These are phyloP conservation scores for Pterocles gutturalis DNA, from an alignment of 2,113 vertebrate species.

Conservation along the genomic window DNA sequence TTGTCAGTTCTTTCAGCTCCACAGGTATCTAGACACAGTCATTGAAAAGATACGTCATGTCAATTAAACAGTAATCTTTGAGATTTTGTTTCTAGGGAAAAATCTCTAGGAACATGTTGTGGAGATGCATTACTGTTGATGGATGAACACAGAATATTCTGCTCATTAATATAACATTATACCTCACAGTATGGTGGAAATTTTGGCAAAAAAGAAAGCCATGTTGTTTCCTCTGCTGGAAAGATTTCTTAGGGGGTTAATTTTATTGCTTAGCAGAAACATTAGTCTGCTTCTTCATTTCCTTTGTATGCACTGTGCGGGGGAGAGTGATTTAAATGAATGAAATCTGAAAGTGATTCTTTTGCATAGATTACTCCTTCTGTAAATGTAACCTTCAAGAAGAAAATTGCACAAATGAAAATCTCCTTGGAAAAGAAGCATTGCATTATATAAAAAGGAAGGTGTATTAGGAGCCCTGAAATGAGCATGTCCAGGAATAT, in stretches of 20 bases:
- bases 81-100: background rate
- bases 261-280: constrained; percentile 31
- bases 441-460: background rate
- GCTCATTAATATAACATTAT: constrained; percentile 25
- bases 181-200: background rate
- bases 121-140: background rate
- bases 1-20: constrained; percentile 47
- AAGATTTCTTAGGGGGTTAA: background rate
- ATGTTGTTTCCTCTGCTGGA: background rate
- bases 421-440: background rate
- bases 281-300: constrained; percentile 6
- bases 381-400: background rate
- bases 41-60: constrained; percentile 21
- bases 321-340: background rate
- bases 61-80: background rate
- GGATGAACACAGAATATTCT: constrained; percentile 22
- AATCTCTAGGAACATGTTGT: background rate
- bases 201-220: background rate
- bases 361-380: background rate
- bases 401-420: background rate
- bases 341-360: constrained; percentile 7
- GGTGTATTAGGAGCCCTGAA: background rate
- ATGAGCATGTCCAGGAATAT: background rate
- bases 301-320: background rate
- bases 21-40: constrained; percentile 57